Base-by-base conservation (phyloP, 2,888 invertebrate genomes). In the Pseudoips prasinana region DNA sequence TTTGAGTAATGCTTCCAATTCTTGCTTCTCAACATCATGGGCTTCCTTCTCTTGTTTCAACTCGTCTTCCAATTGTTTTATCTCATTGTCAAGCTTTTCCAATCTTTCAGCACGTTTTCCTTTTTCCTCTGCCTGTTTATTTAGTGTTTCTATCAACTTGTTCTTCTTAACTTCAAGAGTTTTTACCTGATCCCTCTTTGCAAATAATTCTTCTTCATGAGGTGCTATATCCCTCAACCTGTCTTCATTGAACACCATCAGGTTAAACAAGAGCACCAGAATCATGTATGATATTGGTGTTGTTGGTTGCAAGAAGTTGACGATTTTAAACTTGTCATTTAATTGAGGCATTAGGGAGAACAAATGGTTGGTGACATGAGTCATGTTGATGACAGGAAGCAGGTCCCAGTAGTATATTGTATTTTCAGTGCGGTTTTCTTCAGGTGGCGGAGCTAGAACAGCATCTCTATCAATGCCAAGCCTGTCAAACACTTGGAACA, bases 321-420 rank as follows among this genome's bases (percentile, higher is more conserved):
- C 65, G 11, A 85, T 61, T 7, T 40, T 72, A 19, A 80, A 58
- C 0, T 42, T 52, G 1, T 46, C 35, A 0, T 50, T 47, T 1
- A 64, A 52, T 39, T 74, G 64, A 0, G 73, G 73, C 55, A 71
- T 65, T 1, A 59, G 52, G 0, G 71, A 61, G 0, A 78, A 46
- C 1, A 84, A 26, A 27, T 81, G 68, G 40, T 81, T 84, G 10
- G 77, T 58, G 0, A 81, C 71, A 7, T 85, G 64, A 0, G 72
- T 80, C 60, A 76, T 65, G 50, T 87, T 85, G 28, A 87, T 79
- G 0, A 85, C 66, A 0, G 87, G 85, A 0, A 86, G 37, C 0
- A 88, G 53, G 34, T 88, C 87, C 65, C 74, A 65, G 47, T 86
- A 88, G 54, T 85, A 86, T 0, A 48, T 27, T 0, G 64, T 60